These are phyloP conservation scores for Trichechus manatus DNA, from an alignment of 2,113 vertebrate genomes.

Conservation along the genomic window DNA sequence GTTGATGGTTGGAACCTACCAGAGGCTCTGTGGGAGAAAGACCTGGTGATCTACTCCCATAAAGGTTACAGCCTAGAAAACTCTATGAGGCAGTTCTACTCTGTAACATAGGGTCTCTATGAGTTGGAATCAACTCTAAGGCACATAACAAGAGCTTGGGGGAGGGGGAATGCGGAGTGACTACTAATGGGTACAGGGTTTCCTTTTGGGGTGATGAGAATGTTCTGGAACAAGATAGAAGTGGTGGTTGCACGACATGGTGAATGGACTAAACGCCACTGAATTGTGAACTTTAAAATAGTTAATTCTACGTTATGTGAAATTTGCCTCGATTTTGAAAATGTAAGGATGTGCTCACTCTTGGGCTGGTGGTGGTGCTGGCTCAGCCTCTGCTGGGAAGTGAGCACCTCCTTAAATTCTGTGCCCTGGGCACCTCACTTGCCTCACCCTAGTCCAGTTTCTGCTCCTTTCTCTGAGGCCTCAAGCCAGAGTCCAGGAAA, in stretches of 20 bases:
- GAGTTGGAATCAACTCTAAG: not conserved
- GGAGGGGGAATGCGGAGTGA: not conserved
- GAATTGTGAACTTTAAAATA: not conserved
- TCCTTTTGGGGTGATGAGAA: not conserved
- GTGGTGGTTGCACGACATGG: not conserved
- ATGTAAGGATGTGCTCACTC: not conserved
- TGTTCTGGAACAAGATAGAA: not conserved
- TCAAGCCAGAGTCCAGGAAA: not conserved
- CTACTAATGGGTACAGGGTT: not conserved
- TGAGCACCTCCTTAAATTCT: not conserved
- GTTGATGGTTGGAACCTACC: not conserved
- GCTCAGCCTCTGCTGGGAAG: too few relatives aligned
- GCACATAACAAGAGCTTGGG: not conserved
- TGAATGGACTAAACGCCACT: not conserved
- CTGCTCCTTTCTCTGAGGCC: not conserved
- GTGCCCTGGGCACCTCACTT: not conserved
- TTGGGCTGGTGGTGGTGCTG: not conserved
- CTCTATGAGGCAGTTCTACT: not conserved
- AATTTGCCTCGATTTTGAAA: not conserved
- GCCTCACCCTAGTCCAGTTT: too few relatives aligned
- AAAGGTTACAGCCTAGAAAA: not conserved
- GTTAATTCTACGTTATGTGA: not conserved
- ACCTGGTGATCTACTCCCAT: too few relatives aligned
- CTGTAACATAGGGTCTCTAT: not conserved
- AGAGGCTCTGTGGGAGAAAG: too few relatives aligned